These are phyloP conservation scores for Silvanus unidentatus DNA, from an alignment of 2,888 invertebrate genomes.

Conservation along the genomic window DNA sequence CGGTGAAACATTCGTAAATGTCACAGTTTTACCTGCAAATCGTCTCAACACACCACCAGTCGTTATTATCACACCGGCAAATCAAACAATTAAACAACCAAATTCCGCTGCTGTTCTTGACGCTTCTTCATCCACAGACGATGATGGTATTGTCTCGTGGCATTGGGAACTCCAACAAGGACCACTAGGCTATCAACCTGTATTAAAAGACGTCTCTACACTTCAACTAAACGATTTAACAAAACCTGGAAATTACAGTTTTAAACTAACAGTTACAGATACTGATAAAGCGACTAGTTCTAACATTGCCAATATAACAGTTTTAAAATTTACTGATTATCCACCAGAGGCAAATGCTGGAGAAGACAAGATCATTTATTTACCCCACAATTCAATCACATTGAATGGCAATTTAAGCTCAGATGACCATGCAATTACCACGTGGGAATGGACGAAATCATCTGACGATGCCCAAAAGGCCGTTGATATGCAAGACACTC, in stretches of 20 bases:
- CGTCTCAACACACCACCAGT: constrained; percentile 78
- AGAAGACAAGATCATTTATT: constrained; percentile 81
- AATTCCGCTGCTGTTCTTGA: constrained; percentile 87
- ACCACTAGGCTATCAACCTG: constrained; percentile 79
- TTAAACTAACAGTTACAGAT: constrained; percentile 86
- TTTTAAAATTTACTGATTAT: constrained; percentile 87
- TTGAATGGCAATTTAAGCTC: constrained; percentile 86
- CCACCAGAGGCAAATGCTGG: constrained; percentile 92
- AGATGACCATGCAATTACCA: constrained; percentile 88
- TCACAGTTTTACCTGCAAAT: constrained; percentile 80
- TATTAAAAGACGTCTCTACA: constrained; percentile 71
- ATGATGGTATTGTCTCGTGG: constrained; percentile 80
- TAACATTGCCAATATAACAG: constrained; percentile 82
- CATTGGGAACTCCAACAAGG: constrained; percentile 90
- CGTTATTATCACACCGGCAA: constrained; percentile 78
- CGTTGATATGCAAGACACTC: constrained; percentile 92
- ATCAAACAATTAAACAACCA: constrained; percentile 82
- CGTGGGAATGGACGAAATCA: constrained; percentile 95
- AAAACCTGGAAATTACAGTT: constrained; percentile 84
- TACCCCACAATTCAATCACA: constrained; percentile 81
- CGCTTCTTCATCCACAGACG: constrained; percentile 61
- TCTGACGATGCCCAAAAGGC: constrained; percentile 82
- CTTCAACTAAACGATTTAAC: constrained; percentile 77
- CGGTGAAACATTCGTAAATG: constrained; percentile 81
- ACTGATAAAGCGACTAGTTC: constrained; percentile 82